Percentiles rank a stretch among this genome's conserved stretches.
These are phyloP conservation scores for Macquaria ambigua DNA, from an alignment of 2,113 vertebrate genomes.

Conservation along the genomic window DNA sequence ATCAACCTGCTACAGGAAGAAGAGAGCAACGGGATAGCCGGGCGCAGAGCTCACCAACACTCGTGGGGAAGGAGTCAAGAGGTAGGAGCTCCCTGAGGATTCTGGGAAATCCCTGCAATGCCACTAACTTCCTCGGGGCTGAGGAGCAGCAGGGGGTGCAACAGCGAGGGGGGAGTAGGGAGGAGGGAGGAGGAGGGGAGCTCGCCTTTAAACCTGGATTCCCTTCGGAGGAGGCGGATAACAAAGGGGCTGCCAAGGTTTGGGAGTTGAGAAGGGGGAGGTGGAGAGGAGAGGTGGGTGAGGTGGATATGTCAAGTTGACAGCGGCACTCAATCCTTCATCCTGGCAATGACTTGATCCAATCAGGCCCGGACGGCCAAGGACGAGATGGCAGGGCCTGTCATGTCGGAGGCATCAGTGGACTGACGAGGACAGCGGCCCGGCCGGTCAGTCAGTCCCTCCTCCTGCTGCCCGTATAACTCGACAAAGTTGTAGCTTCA, in stretches of 20 bases:
- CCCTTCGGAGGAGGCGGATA: conserved; percentile 33
- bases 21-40: conserved; percentile 5
- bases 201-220: conserved; percentile 51
- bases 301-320: conserved; percentile 73
- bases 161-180: background rate
- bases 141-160: background rate
- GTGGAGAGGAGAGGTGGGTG: background rate
- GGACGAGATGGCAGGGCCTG: conserved; percentile 77
- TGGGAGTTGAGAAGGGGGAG: conserved; percentile 8
- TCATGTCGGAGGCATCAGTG: conserved; percentile 78
- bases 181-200: background rate
- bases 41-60: conserved; percentile 11
- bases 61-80: conserved; percentile 29
- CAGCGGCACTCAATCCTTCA: conserved; percentile 80
- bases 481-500: conserved; percentile 42
- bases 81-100: conserved; percentile 59
- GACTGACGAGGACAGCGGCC: conserved; percentile 53
- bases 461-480: background rate
- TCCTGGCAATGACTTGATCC: conserved; percentile 73
- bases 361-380: conserved; percentile 62
- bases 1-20: conserved; percentile 58
- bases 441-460: background rate
- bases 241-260: conserved; percentile 46
- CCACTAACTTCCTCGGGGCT: conserved; percentile 53
- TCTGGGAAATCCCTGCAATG: conserved; percentile 59